Base-by-base conservation (phyloP, 1,140 invertebrate species). In the Anthonomus grandis region DNA sequence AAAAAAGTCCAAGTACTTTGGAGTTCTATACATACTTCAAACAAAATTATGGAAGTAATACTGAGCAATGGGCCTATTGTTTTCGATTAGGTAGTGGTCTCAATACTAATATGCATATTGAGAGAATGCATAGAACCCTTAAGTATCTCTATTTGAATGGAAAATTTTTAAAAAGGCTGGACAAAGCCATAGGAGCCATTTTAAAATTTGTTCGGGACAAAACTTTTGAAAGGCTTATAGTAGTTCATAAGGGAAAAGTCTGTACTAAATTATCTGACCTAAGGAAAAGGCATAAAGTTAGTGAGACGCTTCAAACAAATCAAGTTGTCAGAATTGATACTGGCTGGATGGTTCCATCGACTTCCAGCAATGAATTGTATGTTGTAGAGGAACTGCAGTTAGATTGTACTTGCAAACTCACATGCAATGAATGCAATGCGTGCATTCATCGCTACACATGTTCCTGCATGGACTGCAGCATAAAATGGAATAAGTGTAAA, bases 401-500 rank as follows among this genome's bases (percentile, higher is more conserved):
- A n/a, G 24, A n/a, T 37, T 51, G 48, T 38, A 9, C n/a, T 38
- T 47, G 45, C 15, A 24, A 47, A 24, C 22, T 47, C 8, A 19
- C 31, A 12, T 47, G 45, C 17, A 47, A 6, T n/a, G 24, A 47
- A 8, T 47, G 45, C 31, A 38, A 38, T 44, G 45, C 37, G 24
- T 63, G 52, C 22, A 24, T 63, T 17, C 61, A 60, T 18, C 24
- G n/a, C 15, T 63, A 53, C 60, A 52, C 46, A n/a, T 63, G 57
- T 39, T 48, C 38, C 4, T 63, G 61, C 24, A 19, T 60, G 5
- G 61, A 63, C 45, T 19, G 18, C 17, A 34, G 10, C 13, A 45
- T 63, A 17, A 46, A 46, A 25, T 60, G 58, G 52, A 63, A 60
- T 12, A 44, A 23, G 59, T 60, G 57, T 57, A 60, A 63, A 57